Evolutionary conservation across 2,797 vertebrate genomes (phyloP).

Genomic region (Channallabes apus): DNA sequence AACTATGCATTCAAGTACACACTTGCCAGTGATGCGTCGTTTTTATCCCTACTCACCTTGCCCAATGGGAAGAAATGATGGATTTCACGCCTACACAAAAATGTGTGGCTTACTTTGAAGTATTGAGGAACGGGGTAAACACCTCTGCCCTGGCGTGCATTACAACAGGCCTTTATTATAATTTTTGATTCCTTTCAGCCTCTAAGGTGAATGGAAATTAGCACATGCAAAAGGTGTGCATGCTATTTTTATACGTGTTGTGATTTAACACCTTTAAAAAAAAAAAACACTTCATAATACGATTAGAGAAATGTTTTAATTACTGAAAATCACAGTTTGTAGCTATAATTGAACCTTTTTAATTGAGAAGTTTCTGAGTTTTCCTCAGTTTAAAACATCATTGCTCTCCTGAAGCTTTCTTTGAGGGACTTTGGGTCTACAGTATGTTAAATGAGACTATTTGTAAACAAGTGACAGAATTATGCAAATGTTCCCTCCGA

Average conservation of each 20-base stretch:
- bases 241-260: conserved; percentile 25
- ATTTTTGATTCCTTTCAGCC: neutral
- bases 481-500: conserved; percentile 51
- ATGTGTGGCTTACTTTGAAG: conserved; percentile 55
- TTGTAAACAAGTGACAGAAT: conserved; percentile 33
- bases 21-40: conserved; percentile 50
- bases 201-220: neutral
- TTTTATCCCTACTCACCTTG: conserved; percentile 45
- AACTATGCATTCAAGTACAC: conserved; percentile 59
- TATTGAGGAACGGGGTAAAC: conserved; percentile 40
- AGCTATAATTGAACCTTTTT: neutral
- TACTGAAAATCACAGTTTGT: conserved; percentile 7
- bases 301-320: conserved; percentile 20
- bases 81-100: conserved; percentile 51
- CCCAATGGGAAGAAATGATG: conserved; percentile 33
- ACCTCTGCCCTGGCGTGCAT: conserved; percentile 49
- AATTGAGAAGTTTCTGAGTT: neutral
- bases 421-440: conserved; percentile 8
- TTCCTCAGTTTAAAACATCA: neutral
- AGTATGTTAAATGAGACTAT: conserved; percentile 35
- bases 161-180: conserved; percentile 35
- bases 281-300: conserved; percentile 8
- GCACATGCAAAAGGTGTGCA: conserved; percentile 4
- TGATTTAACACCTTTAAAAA: conserved; percentile 17
- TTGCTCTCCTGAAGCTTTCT: neutral